Evolutionary conservation across 2,797 vertebrate species (phyloP).

Genomic region (Melanotaenia pygmaea): DNA sequence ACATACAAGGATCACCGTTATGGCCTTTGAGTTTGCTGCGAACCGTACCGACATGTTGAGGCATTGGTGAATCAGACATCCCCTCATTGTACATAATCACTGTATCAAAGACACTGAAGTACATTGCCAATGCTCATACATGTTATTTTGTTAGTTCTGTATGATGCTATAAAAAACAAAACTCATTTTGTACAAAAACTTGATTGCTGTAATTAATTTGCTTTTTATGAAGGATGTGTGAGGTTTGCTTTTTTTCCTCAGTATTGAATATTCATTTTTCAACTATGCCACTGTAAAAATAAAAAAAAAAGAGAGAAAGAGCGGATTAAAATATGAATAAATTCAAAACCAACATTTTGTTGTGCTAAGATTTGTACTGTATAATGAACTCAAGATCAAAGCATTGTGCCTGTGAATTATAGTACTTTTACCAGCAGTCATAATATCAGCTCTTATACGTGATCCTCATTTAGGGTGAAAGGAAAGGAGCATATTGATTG

Average conservation of each 20-base stretch:
- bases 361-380: conserved; percentile 48
- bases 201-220: conserved; percentile 79
- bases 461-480: conserved; percentile 8
- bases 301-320: conserved; percentile 66
- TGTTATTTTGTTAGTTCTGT: conserved; percentile 77
- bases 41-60: conserved; percentile 80
- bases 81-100: conserved; percentile 76
- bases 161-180: conserved; percentile 80
- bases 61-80: conserved; percentile 78
- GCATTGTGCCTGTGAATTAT: conserved; percentile 20
- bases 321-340: conserved; percentile 83
- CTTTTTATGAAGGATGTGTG: conserved; percentile 80
- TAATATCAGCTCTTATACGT: conserved; percentile 23
- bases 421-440: conserved; percentile 17
- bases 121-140: conserved; percentile 80
- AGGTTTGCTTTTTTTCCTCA: conserved; percentile 78
- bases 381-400: conserved; percentile 19
- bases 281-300: conserved; percentile 86
- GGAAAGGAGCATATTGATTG: conserved; percentile 32
- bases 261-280: conserved; percentile 86
- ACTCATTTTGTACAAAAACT: conserved; percentile 83
- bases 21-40: conserved; percentile 87
- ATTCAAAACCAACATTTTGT: conserved; percentile 67
- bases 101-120: conserved; percentile 73
- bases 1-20: conserved; percentile 85